Evolutionary conservation across 64 coral and sea anemone genomes (phyloP).

Genomic region (Dendronephthya gigantea): DNA sequence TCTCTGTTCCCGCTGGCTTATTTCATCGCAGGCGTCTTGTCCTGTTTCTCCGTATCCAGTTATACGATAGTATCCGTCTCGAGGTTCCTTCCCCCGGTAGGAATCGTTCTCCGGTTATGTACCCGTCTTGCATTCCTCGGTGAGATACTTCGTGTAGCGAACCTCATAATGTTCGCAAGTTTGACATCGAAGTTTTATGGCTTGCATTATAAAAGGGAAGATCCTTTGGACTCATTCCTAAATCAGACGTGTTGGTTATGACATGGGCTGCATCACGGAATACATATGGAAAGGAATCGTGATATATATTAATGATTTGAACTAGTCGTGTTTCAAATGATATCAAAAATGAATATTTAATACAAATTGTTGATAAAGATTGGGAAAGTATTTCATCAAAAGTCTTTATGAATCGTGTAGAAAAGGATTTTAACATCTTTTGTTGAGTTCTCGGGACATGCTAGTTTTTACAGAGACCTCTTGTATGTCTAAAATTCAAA

Average conservation of each 20-base stretch:
- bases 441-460: no score
- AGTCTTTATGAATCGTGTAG: no score
- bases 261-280: background rate
- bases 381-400: no score
- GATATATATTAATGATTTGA: constrained; percentile 5
- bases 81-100: background rate
- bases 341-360: background rate
- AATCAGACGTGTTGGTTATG: background rate
- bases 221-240: background rate
- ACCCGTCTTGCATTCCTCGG: background rate
- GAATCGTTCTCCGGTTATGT: background rate
- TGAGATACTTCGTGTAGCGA: background rate
- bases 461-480: no score
- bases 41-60: background rate
- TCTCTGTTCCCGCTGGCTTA: background rate
- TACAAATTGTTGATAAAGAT: no score
- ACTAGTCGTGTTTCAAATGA: background rate
- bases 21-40: background rate
- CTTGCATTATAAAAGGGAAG: background rate
- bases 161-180: background rate
- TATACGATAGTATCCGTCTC: background rate
- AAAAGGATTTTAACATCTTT: no score
- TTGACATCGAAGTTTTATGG: constrained; percentile 8
- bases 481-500: no score
- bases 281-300: constrained; percentile 5